Conservation (phyloP, 2,113 vertebrate genomes). For the pig (Sus scrofa) region T2T-Sscrofa CM000830.6:5484001-5484500, state of each 20-base stretch:
- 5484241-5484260: accelerated
- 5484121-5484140: neutral
- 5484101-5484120: neutral
- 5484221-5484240: neutral
- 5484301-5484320: neutral
- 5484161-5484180: accelerated
- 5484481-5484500: neutral
- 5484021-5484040: accelerated
- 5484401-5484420: accelerated
- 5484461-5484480: neutral
- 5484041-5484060: no score
- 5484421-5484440: accelerated
- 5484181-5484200: neutral
- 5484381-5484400: accelerated
- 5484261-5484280: neutral
- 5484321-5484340: no score
- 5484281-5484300: neutral
- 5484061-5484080: neutral
- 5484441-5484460: neutral
- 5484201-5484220: neutral
- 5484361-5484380: neutral
- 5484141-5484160: neutral
- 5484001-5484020: no score
- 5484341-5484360: neutral
- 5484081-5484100: neutral